phyloP scores from a whole-genome alignment of 1,140 invertebrate species.

The Hyles euphorbiae region DNA sequence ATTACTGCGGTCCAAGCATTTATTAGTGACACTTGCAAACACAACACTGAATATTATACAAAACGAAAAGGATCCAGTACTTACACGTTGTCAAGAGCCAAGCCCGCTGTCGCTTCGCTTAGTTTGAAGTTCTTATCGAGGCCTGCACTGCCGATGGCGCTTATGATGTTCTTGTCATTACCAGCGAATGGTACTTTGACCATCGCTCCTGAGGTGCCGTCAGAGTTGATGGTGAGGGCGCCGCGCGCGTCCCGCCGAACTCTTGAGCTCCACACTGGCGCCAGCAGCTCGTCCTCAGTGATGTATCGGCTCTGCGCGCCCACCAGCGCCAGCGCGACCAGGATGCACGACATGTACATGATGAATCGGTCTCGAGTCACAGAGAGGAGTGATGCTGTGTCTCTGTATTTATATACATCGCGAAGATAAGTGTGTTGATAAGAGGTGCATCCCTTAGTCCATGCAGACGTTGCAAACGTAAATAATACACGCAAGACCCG shows the following conservation, averaged over 20 bases:
- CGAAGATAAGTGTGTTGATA: no score
- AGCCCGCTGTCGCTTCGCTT: not conserved
- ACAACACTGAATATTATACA: not conserved
- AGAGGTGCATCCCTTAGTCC: no score
- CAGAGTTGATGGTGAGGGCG: not conserved
- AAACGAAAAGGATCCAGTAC: not conserved
- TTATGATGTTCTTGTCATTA: not conserved
- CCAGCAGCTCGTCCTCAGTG: not conserved
- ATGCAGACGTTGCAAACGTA: no score
- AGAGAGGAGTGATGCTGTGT: no score
- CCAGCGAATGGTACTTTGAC: constrained; percentile 1
- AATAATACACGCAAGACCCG: no score
- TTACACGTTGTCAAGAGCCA: constrained; percentile 11
- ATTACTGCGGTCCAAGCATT: constrained; percentile 10
- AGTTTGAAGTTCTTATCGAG: not conserved
- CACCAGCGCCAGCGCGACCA: no score
- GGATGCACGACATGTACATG: no score
- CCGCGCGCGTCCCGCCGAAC: constrained; percentile 1
- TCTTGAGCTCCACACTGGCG: not conserved
- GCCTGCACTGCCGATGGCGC: not conserved
- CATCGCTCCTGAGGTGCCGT: not conserved
- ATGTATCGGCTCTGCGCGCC: no score
- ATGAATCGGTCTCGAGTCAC: no score
- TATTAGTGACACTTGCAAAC: no score
- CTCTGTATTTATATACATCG: no score